phyloP scores from a whole-genome alignment of 2,113 vertebrate genomes.

The Donacobius atricapilla region DNA sequence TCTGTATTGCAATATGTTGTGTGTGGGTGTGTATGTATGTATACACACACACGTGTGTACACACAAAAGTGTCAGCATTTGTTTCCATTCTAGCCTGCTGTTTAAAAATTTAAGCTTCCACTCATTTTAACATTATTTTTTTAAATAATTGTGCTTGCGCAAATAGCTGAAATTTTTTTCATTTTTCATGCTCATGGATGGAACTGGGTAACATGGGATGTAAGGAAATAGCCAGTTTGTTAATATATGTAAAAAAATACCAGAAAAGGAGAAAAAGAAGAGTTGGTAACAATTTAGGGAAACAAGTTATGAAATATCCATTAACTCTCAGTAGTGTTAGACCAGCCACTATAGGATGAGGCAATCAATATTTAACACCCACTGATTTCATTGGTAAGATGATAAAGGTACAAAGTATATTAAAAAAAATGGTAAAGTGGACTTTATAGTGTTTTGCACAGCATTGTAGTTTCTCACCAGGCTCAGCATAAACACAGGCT shows the following conservation, averaged over 20 bases:
- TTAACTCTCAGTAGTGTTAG: neutral
- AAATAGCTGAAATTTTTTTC: neutral
- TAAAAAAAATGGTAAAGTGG: neutral
- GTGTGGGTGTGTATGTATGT: fast-evolving
- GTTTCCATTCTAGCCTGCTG: neutral
- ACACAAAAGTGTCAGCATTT: neutral
- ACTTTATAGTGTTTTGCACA: neutral
- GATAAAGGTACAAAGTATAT: neutral
- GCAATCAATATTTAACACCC: neutral
- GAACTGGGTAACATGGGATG: neutral
- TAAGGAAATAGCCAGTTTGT: neutral
- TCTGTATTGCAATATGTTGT: neutral
- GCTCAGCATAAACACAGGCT: neutral
- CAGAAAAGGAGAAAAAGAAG: neutral
- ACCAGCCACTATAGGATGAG: neutral
- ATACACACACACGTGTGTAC: too few species aligned
- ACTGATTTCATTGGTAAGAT: neutral
- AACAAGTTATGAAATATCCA: neutral
- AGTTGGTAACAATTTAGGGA: neutral
- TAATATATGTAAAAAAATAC: neutral
- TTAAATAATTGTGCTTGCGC: neutral
- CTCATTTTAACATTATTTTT: neutral
- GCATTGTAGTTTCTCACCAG: neutral
- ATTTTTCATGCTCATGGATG: neutral
- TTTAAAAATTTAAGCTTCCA: neutral